phyloP scores from a whole-genome alignment of 23 tunicate species.

The Corella eumyota region DNA sequence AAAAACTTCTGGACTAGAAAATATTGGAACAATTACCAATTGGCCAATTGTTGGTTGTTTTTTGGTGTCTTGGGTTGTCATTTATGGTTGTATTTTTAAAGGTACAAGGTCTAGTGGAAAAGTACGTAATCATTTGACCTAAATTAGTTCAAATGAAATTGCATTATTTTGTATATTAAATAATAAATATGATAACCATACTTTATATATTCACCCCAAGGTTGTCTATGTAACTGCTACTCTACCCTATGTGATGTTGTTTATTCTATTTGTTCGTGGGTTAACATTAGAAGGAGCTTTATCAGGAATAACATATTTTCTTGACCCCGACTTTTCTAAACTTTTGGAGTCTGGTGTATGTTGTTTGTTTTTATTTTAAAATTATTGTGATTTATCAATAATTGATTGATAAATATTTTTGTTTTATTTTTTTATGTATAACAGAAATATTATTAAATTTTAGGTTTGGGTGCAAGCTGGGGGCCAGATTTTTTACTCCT shows the following conservation, averaged over 20 bases:
- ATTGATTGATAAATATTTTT: no score
- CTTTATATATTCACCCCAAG: slow-evolving; percentile 1
- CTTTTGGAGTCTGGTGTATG: slow-evolving; percentile 5
- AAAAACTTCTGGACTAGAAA: slow-evolving; percentile 34
- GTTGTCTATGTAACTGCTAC: slow-evolving; percentile 44
- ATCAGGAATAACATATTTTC: slow-evolving; percentile 24
- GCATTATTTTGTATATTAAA: not conserved
- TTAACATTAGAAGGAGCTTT: slow-evolving; percentile 56
- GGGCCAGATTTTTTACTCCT: slow-evolving; percentile 68
- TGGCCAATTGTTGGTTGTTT: slow-evolving; percentile 73
- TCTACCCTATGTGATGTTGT: slow-evolving; percentile 28
- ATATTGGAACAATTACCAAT: slow-evolving; percentile 45
- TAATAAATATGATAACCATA: not conserved
- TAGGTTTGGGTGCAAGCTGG: slow-evolving; percentile 93
- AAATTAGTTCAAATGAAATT: not conserved
- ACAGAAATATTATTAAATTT: not conserved
- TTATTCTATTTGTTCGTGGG: slow-evolving; percentile 36
- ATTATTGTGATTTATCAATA: no score
- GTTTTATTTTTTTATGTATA: no score
- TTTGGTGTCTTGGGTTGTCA: slow-evolving; percentile 45
- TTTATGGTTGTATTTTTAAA: slow-evolving; percentile 62
- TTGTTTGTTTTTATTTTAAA: not conserved
- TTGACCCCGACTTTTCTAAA: slow-evolving; percentile 37
- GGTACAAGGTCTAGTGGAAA: slow-evolving; percentile 76
- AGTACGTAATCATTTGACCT: slow-evolving; percentile 9